Evolutionary conservation across 2,113 vertebrate species (phyloP).

Genomic region (Acanthisitta chloris): DNA sequence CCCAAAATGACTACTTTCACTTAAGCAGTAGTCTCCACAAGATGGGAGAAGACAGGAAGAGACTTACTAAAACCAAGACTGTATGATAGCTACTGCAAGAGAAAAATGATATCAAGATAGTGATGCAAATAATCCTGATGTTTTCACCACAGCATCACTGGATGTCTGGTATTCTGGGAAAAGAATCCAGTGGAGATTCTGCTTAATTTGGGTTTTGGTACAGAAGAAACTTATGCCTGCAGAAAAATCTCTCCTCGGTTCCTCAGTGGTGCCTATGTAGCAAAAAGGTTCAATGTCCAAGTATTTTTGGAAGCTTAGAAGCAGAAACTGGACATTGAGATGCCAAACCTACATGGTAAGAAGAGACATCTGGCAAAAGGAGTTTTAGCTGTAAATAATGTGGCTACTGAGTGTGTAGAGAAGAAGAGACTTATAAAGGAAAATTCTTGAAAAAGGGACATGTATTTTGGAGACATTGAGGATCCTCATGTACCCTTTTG

Average conservation of each 20-base stretch:
- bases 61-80: not conserved
- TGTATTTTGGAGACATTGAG: not conserved
- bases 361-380: not conserved
- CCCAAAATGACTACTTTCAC: not conserved
- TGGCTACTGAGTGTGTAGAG: not conserved
- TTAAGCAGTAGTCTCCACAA: not conserved
- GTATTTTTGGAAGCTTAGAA: constrained; percentile 88
- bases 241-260: constrained; percentile 86
- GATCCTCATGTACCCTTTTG: not conserved
- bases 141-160: constrained; percentile 76
- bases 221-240: constrained; percentile 84
- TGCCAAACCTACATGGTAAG: constrained; percentile 83
- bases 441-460: not conserved
- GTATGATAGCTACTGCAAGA: not conserved
- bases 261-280: constrained; percentile 79
- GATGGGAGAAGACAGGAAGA: not conserved
- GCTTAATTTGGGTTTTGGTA: constrained; percentile 89
- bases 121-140: not conserved
- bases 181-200: constrained; percentile 89
- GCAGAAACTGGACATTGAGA: constrained; percentile 80
- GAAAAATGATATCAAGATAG: not conserved
- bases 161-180: constrained; percentile 80
- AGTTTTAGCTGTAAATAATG: not conserved
- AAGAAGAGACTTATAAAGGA: not conserved
- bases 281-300: constrained; percentile 81